Conservation (phyloP, 2,888 invertebrate species). For the Listrodromus nycthemerus region DNA sequence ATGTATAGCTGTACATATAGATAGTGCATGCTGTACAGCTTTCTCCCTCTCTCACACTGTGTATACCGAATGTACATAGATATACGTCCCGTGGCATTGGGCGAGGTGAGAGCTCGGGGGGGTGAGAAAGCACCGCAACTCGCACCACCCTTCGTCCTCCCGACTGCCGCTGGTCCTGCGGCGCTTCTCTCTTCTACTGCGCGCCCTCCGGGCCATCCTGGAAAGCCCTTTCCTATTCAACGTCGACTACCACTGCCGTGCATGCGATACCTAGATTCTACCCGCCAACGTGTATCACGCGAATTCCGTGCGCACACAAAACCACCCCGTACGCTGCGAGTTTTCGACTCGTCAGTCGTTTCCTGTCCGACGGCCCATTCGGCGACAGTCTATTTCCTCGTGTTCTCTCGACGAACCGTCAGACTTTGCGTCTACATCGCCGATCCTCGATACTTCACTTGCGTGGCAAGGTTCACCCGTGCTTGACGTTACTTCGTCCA, state of each 20-base stretch:
- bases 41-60: neutral
- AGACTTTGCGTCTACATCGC: conserved; percentile 3
- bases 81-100: conserved; percentile 15
- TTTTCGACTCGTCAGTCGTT: conserved; percentile 35
- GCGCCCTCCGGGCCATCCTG: conserved; percentile 49
- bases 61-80: conserved; percentile 37
- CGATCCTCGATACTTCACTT: neutral
- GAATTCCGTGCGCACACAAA: conserved; percentile 2
- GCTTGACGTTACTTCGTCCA: neutral
- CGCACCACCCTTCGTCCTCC: conserved; percentile 21
- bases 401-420: neutral
- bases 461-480: neutral
- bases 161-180: conserved; percentile 35
- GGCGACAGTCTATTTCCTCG: conserved; percentile 17
- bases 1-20: conserved; percentile 76
- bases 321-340: conserved; percentile 23
- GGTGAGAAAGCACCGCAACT: conserved; percentile 55
- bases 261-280: conserved; percentile 34
- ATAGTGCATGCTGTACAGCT: conserved; percentile 31
- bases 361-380: conserved; percentile 12
- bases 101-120: conserved; percentile 55
- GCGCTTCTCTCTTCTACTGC: conserved; percentile 47
- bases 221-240: conserved; percentile 44
- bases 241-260: conserved; percentile 28
- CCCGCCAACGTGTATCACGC: neutral